phyloP scores from a whole-genome alignment of 2,113 vertebrate genomes.

The Megatriorchis doriae region DNA sequence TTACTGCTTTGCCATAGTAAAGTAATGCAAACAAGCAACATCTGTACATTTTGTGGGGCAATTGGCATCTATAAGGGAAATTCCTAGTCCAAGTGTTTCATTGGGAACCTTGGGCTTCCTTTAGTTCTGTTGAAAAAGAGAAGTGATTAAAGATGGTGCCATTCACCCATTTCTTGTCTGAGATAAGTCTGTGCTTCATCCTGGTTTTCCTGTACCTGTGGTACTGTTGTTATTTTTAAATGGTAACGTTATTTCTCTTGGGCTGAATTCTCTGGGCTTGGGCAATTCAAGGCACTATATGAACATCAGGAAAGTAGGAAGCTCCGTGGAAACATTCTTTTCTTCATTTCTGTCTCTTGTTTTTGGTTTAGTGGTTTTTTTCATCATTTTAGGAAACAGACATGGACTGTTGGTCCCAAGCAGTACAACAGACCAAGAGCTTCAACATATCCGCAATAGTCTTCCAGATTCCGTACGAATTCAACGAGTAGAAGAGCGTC shows the following conservation, averaged over 20 bases:
- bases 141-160: no score
- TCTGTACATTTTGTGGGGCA: no score
- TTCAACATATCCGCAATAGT: constrained; percentile 92
- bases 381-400: constrained; percentile 81
- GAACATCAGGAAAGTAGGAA: neutral
- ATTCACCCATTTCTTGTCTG: fast-evolving
- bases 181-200: neutral
- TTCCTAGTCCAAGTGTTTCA: neutral
- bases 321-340: fast-evolving
- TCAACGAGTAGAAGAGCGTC: constrained; percentile 89
- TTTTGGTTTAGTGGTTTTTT: neutral
- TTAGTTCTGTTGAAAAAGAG: neutral
- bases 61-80: fast-evolving
- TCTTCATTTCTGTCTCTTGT: no score
- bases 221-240: neutral
- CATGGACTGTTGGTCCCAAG: constrained; percentile 91
- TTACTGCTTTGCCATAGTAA: neutral
- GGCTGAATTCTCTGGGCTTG: neutral
- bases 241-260: fast-evolving
- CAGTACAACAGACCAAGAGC: constrained; percentile 95
- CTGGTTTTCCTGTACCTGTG: neutral
- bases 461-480: constrained; percentile 86
- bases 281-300: fast-evolving
- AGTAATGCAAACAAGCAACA: neutral
- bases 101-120: fast-evolving